Conservation (phyloP, 2,113 vertebrate species). For the Anolis sagrei region DNA sequence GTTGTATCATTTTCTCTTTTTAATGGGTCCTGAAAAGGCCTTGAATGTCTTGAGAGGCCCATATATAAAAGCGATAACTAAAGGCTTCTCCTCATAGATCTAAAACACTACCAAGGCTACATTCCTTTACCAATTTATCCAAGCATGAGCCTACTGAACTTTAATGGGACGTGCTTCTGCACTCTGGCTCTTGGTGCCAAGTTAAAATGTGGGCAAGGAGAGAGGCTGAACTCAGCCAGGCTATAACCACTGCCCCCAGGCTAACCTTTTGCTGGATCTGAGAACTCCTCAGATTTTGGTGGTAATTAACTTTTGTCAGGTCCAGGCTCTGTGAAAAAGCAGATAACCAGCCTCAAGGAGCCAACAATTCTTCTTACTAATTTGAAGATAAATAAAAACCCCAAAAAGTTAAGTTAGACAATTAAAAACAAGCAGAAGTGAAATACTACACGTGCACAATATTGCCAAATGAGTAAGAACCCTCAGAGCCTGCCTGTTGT, state of each 20-base stretch:
- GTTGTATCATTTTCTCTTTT: not conserved
- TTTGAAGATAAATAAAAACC: slow-evolving; percentile 29
- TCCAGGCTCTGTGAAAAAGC: slow-evolving; percentile 13
- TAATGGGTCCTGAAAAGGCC: not conserved
- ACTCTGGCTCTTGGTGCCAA: not conserved
- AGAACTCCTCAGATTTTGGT: not conserved
- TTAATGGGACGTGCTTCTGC: not conserved
- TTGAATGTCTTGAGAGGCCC: not conserved
- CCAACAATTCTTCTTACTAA: slow-evolving; percentile 2
- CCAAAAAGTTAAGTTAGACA: slow-evolving; percentile 16
- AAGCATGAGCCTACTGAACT: not conserved
- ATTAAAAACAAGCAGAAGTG: slow-evolving; percentile 28
- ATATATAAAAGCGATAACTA: not conserved
- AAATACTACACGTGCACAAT: not conserved
- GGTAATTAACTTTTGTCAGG: slow-evolving; percentile 7
- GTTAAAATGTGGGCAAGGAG: not conserved
- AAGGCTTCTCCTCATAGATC: not conserved
- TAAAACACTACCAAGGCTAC: not conserved
- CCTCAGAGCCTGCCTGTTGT: not conserved
- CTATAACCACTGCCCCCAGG: not conserved
- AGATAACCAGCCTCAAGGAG: not conserved
- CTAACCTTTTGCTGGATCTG: not conserved
- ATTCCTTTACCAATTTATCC: not conserved
- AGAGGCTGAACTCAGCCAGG: not conserved
- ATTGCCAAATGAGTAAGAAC: slow-evolving; percentile 17